These are phyloP conservation scores for Chrysogorgia sp. DNA, from an alignment of 92 coral and sea anemone genomes.

Conservation along the genomic window DNA sequence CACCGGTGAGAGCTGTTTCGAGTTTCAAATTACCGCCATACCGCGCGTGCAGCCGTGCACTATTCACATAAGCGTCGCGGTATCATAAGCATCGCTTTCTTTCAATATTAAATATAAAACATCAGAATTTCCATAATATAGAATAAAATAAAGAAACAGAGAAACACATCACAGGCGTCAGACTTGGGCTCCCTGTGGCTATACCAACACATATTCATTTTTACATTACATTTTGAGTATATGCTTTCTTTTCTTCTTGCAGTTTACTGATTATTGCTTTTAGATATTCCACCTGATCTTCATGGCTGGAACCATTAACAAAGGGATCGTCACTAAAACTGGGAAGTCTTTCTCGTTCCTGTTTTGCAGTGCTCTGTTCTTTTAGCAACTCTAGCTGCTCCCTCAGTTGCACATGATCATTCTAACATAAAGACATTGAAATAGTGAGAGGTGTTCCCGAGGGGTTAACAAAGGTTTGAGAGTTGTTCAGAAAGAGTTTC, in stretches of 20 bases:
- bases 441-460: neutral
- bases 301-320: conserved; percentile 27
- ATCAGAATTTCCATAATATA: no score
- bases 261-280: conserved; percentile 66
- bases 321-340: conserved; percentile 37
- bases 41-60: no score
- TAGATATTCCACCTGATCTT: conserved; percentile 71
- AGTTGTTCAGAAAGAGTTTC: no score
- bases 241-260: conserved; percentile 81
- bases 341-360: conserved; percentile 17
- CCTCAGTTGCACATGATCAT: conserved; percentile 70
- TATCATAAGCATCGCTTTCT: no score
- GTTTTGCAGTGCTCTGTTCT: conserved; percentile 52
- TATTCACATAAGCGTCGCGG: no score
- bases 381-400: conserved; percentile 62
- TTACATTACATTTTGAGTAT: conserved; percentile 66
- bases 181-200: no score
- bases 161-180: no score
- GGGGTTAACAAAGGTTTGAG: no score
- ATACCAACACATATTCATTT: neutral
- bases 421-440: conserved; percentile 48
- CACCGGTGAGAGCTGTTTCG: no score
- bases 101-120: neutral
- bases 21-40: no score
- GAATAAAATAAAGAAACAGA: no score